These are phyloP conservation scores for Callipepla californica DNA, from an alignment of 2,113 vertebrate species.

Conservation along the genomic window DNA sequence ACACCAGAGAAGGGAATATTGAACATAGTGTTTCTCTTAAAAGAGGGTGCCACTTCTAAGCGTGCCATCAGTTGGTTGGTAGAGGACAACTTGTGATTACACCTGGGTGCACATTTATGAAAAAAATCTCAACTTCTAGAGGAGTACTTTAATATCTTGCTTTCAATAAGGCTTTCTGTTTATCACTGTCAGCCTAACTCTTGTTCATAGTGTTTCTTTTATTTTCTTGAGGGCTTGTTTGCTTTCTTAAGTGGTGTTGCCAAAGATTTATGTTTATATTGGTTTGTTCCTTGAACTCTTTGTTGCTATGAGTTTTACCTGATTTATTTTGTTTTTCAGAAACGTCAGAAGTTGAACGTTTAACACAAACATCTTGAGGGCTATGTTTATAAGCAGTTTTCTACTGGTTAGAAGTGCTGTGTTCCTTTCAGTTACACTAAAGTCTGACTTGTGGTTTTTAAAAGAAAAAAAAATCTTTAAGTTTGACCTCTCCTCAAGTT, in stretches of 20 bases:
- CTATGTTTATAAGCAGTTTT: not conserved
- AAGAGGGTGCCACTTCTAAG: not conserved
- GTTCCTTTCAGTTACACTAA: not conserved
- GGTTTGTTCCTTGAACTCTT: not conserved
- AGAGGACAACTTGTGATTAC: not conserved
- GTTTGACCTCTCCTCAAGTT: not conserved
- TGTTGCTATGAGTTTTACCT: not conserved
- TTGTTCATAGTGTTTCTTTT: not conserved
- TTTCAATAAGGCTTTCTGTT: not conserved
- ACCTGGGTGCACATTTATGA: not conserved
- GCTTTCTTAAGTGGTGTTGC: not conserved
- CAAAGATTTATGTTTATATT: not conserved
- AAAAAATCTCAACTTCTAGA: rapidly evolving
- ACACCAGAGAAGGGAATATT: not conserved
- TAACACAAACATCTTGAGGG: not conserved
- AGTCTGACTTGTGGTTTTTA: not conserved
- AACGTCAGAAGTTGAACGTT: not conserved
- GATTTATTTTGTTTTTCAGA: not conserved
- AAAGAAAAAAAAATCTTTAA: not conserved
- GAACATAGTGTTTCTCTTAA: not conserved
- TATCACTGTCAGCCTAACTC: not conserved
- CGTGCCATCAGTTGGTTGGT: rapidly evolving
- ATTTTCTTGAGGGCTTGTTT: not conserved
- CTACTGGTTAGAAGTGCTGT: not conserved
- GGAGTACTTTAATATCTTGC: not conserved